Percentiles rank a stretch among this genome's conserved stretches.
Evolutionary conservation across 2,888 invertebrate genomes (phyloP).

Genomic region (Quadroppia sp.): DNA sequence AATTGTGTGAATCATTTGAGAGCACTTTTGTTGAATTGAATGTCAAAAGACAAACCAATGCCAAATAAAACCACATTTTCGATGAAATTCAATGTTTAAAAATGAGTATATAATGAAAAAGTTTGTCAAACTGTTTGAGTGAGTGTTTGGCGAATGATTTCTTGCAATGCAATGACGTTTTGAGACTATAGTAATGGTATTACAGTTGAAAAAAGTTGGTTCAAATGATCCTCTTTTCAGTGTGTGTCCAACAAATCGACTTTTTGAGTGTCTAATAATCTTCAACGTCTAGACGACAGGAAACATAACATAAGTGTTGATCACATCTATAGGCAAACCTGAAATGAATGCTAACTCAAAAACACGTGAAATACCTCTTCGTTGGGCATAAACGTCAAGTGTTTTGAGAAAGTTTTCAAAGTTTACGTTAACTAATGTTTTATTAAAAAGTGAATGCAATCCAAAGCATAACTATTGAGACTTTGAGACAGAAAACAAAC

Average conservation of each 20-base stretch:
- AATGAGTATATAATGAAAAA: neutral
- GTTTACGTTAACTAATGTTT: neutral
- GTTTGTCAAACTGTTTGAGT: neutral
- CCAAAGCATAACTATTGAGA: neutral
- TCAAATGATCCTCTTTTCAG: slow-evolving; percentile 8
- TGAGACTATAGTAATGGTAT: neutral
- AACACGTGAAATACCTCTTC: slow-evolving; percentile 17
- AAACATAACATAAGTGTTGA: neutral
- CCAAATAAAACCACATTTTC: slow-evolving; percentile 12
- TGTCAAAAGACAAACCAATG: neutral
- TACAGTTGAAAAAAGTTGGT: neutral
- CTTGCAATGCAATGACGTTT: slow-evolving; percentile 3
- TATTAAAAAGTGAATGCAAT: neutral
- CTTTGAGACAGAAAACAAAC: slow-evolving; percentile 31
- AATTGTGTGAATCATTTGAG: slow-evolving; percentile 1
- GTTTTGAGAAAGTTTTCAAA: slow-evolving; percentile 20
- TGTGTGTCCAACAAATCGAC: slow-evolving; percentile 18
- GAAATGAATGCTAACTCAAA: slow-evolving; percentile 3
- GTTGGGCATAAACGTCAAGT: neutral
- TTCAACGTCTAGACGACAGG: slow-evolving; percentile 24
- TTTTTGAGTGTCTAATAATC: neutral
- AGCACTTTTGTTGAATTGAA: neutral
- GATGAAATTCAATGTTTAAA: neutral
- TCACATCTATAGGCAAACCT: neutral
- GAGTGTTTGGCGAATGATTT: neutral